Conservation (phyloP, 2,888 invertebrate species). For the Drosophila recens region DNA sequence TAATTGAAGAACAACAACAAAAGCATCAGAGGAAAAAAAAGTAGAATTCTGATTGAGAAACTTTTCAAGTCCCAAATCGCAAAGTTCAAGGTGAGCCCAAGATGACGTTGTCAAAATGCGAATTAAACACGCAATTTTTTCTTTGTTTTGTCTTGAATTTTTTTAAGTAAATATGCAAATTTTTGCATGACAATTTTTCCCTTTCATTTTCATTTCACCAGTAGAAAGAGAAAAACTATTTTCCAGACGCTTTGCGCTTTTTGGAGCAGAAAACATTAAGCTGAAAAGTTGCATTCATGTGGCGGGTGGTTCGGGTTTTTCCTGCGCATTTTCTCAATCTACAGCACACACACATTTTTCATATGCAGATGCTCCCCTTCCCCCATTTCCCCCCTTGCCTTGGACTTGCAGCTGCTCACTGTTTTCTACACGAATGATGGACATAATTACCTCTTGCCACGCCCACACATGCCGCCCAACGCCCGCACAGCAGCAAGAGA, state of each 20-base stretch:
- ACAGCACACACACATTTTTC: conserved; percentile 36
- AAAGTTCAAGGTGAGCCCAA: conserved; percentile 81
- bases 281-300: conserved; percentile 40
- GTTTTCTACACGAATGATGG: conserved; percentile 77
- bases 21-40: not conserved
- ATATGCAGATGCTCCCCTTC: conserved; percentile 64
- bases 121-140: conserved; percentile 79
- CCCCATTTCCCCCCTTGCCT: not conserved
- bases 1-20: conserved; percentile 62
- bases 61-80: conserved; percentile 31
- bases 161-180: not conserved
- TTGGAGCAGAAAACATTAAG: conserved; percentile 78
- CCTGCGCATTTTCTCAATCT: conserved; percentile 45
- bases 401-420: conserved; percentile 30
- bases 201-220: conserved; percentile 73
- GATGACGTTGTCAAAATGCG: conserved; percentile 64
- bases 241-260: conserved; percentile 78
- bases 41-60: conserved; percentile 45
- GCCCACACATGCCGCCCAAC: conserved; percentile 68
- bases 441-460: conserved; percentile 73
- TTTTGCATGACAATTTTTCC: conserved; percentile 37
- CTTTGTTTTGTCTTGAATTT: conserved; percentile 23
- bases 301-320: conserved; percentile 43
- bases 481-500: conserved; percentile 31
- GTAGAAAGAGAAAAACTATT: conserved; percentile 50